These are phyloP conservation scores for Tetragonula carbonaria DNA, from an alignment of 2,888 invertebrate genomes.

Conservation along the genomic window DNA sequence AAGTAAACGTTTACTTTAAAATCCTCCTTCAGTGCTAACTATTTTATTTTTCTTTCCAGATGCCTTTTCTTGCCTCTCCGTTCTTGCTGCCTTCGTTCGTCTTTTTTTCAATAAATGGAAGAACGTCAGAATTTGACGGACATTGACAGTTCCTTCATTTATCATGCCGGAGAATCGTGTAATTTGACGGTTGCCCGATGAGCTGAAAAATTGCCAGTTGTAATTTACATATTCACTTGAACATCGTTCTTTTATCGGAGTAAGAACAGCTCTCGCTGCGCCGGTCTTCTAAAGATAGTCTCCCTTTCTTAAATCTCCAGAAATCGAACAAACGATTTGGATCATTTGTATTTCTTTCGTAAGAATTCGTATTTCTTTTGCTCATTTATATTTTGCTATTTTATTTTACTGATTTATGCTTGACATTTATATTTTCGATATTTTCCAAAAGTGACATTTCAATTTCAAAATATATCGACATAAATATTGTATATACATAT, in stretches of 20 bases:
- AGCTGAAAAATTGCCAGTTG: neutral
- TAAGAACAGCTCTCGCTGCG: neutral
- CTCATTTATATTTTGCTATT: no score
- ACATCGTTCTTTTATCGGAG: no score
- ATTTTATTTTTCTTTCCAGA: neutral
- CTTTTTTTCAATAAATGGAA: neutral
- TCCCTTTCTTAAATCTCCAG: neutral
- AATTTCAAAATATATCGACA: no score
- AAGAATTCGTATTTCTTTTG: no score
- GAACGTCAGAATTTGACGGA: neutral
- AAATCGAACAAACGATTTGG: neutral
- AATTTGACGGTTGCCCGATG: slow-evolving; percentile 10
- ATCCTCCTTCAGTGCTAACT: neutral
- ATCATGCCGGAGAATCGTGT: slow-evolving; percentile 5
- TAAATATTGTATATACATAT: no score
- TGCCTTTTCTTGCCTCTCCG: neutral
- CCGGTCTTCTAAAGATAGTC: neutral
- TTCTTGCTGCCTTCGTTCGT: no score
- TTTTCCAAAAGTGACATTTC: no score
- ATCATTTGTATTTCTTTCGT: neutral
- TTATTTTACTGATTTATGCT: no score
- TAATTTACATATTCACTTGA: neutral
- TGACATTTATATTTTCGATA: no score
- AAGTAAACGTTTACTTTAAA: neutral
- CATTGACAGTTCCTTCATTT: slow-evolving; percentile 3